These are phyloP conservation scores for Hyppa rectilinea DNA, from an alignment of 2,888 invertebrate species.

Conservation along the genomic window DNA sequence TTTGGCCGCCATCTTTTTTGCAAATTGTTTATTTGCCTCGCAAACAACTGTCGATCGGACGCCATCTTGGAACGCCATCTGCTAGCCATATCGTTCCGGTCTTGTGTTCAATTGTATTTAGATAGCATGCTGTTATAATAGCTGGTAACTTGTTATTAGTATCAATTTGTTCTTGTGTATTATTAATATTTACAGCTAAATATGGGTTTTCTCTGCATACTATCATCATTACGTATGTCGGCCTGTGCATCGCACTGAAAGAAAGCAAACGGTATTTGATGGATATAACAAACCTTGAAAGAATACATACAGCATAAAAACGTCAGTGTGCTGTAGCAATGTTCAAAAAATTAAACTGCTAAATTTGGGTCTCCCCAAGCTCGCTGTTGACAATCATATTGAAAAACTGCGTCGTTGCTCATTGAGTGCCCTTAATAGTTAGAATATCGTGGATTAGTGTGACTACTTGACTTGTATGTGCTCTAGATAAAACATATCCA, in stretches of 20 bases:
- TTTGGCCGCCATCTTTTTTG: constrained; percentile 48
- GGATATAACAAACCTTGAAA: not conserved
- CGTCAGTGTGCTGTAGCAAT: not conserved
- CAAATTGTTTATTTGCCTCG: constrained; percentile 31
- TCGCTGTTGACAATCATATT: not conserved
- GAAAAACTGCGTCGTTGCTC: not conserved
- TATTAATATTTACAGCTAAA: constrained; percentile 8
- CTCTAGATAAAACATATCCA: not conserved
- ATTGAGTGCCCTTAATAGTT: not conserved
- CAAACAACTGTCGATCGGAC: constrained; percentile 56
- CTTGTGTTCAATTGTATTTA: constrained; percentile 32
- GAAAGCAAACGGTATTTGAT: not conserved
- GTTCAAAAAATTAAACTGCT: not conserved
- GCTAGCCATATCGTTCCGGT: constrained; percentile 50
- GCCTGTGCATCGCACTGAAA: not conserved
- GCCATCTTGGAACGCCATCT: constrained; percentile 64
- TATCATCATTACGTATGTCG: not conserved
- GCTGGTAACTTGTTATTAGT: constrained; percentile 36
- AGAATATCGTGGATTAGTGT: not conserved
- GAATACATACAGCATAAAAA: not conserved
- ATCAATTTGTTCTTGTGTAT: constrained; percentile 24
- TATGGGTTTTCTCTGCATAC: not conserved
- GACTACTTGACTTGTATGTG: not conserved
- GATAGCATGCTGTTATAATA: constrained; percentile 27
- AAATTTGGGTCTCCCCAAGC: not conserved